These are phyloP conservation scores for Holcopasites calliopsidis DNA, from an alignment of 1,140 invertebrate genomes.

Conservation along the genomic window DNA sequence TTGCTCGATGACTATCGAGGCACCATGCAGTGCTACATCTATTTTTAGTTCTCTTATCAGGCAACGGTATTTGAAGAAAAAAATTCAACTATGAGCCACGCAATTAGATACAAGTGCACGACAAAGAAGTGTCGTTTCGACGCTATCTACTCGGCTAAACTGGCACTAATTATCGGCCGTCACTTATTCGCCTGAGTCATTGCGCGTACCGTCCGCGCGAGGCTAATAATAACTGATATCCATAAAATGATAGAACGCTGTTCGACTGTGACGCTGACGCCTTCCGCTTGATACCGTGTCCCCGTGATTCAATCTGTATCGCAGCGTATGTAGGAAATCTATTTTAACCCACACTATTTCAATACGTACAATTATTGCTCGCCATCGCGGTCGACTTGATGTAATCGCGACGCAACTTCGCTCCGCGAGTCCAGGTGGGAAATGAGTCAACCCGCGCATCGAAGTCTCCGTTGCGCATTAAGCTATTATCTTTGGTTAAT, in stretches of 20 bases:
- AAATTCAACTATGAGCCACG: neutral
- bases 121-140: slow-evolving; percentile 15
- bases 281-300: too few species aligned
- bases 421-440: neutral
- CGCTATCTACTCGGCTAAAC: slow-evolving; percentile 41
- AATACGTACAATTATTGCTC: too few species aligned
- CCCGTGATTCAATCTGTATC: too few species aligned
- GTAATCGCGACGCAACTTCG: neutral
- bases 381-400: too few species aligned
- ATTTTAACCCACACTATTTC: too few species aligned
- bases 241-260: slow-evolving; percentile 43
- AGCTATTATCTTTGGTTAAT: slow-evolving; percentile 25
- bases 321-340: too few species aligned
- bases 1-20: neutral
- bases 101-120: neutral
- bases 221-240: slow-evolving; percentile 54
- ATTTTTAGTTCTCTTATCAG: slow-evolving; percentile 4
- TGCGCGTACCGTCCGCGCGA: slow-evolving; percentile 35
- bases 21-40: neutral
- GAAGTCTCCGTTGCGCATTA: neutral
- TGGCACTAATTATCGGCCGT: slow-evolving; percentile 44
- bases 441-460: slow-evolving; percentile 14
- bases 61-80: too few species aligned
- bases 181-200: slow-evolving; percentile 54
- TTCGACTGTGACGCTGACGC: neutral